Base-by-base conservation (phyloP, 1,140 invertebrate species). In the Neodiprion virginianus region DNA sequence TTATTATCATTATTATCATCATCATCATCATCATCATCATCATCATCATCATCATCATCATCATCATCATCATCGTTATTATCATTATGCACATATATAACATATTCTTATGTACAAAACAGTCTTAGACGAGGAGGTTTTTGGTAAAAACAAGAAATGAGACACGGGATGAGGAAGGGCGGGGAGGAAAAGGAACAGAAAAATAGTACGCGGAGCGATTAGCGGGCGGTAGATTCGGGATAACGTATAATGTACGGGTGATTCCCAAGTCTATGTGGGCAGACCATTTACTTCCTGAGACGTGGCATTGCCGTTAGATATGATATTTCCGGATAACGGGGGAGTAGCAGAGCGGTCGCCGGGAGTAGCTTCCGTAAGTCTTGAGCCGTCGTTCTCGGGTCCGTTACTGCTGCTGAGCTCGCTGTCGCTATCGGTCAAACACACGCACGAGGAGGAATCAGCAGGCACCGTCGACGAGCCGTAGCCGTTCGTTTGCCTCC, bases 361-460 rank as follows among this genome's bases (percentile, higher is more conserved):
- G 17, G 78, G 73, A 71, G 67, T 81, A 28, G 48, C 72, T 21
- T 53, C 77, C 76, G 75, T 75, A 7, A 74, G 48, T 8, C 76
- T 75, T 11, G 71, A 65, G 2, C 69, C 49, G 10, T 77, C 66
- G 47, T 66, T 77, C 2, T 40, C 72, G 0, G 74, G 75, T 8
- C 53, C 68, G 14, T 70, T 40, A 50, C 74, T 75, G 8, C 72
- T 76, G 67, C 40, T 73, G 67, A 79, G 83, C 76, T 88, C 87
- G 73, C 85, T 88, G 73, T 88, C 88, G 23, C 87, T 88, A 74
- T 89, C 89, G 50, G 85, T 83, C 86, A 87, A 71, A 83, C 73
- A 74, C 69, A 72, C 23, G 78, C 78, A 10, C 50, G 50, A 11
- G 10, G 50, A 53, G 50, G n/a, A 11, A n/a, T 11, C n/a, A 10